phyloP scores from a whole-genome alignment of 2,888 invertebrate species.

The Drosophila seclusa region DNA sequence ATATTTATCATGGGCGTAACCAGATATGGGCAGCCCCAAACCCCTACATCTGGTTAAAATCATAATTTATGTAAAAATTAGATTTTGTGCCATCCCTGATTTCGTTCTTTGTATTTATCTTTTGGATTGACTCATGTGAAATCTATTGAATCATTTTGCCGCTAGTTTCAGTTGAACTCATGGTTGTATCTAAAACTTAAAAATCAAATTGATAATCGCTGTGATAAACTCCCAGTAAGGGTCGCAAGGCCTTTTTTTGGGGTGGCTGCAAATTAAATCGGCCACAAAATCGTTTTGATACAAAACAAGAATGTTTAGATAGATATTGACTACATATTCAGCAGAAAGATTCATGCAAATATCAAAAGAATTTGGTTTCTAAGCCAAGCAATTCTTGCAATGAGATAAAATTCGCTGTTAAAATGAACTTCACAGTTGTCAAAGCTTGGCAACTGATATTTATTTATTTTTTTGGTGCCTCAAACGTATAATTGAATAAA shows the following conservation, averaged over 20 bases:
- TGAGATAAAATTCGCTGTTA: not conserved
- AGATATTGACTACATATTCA: too few relatives aligned
- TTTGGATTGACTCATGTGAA: not conserved
- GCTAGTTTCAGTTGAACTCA: not conserved
- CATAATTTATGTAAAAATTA: not conserved
- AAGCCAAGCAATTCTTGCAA: not conserved
- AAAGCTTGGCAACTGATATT: not conserved
- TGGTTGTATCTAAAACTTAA: not conserved
- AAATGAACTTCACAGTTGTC: not conserved
- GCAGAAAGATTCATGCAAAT: not conserved
- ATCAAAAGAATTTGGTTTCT: rapidly evolving
- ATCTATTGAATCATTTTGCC: not conserved
- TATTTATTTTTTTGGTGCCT: not conserved
- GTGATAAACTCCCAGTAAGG: too few relatives aligned
- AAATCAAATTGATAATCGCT: not conserved
- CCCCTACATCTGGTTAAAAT: not conserved
- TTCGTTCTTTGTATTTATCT: not conserved
- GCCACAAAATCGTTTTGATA: not conserved
- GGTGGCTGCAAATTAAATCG: not conserved
- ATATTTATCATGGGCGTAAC: not conserved
- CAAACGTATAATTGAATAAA: not conserved
- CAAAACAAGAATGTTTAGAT: not conserved
- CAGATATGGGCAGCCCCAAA: not conserved
- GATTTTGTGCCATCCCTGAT: not conserved
- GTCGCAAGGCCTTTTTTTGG: not conserved